Conservation (phyloP, 2,888 invertebrate genomes). For the Nycteola revayana region DNA sequence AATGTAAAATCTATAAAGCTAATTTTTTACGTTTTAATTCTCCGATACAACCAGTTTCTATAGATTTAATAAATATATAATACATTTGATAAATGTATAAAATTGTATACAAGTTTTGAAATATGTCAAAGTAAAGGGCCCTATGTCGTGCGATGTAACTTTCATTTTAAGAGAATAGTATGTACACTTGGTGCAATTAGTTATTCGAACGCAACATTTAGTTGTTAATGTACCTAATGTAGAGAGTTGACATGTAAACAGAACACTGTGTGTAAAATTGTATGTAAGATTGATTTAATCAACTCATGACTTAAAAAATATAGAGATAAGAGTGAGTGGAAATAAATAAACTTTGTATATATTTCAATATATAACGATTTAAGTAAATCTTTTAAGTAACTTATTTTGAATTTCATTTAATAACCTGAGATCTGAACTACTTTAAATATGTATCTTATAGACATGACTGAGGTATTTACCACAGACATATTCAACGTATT, state of each 20-base stretch:
- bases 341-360: conserved; percentile 77
- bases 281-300: conserved; percentile 76
- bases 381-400: conserved; percentile 80
- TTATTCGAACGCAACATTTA: conserved; percentile 51
- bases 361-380: conserved; percentile 76
- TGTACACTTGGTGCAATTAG: conserved; percentile 64
- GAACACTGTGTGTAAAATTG: conserved; percentile 62
- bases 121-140: too few relatives aligned
- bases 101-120: too few relatives aligned
- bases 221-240: conserved; percentile 48
- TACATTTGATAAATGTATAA: conserved; percentile 15
- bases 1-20: conserved; percentile 29
- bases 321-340: conserved; percentile 76
- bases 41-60: too few relatives aligned
- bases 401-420: conserved; percentile 72
- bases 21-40: too few relatives aligned
- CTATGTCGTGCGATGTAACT: conserved; percentile 17
- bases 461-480: too few relatives aligned
- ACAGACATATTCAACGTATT: too few relatives aligned
- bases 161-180: conserved; percentile 37
- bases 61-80: too few relatives aligned
- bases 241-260: conserved; percentile 59
- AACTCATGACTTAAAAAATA: conserved; percentile 74
- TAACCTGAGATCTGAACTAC: conserved; percentile 77
- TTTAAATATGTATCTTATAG: too few relatives aligned